Base-by-base conservation (phyloP, 1,140 invertebrate species). In the Wiebesia pumilae region DNA sequence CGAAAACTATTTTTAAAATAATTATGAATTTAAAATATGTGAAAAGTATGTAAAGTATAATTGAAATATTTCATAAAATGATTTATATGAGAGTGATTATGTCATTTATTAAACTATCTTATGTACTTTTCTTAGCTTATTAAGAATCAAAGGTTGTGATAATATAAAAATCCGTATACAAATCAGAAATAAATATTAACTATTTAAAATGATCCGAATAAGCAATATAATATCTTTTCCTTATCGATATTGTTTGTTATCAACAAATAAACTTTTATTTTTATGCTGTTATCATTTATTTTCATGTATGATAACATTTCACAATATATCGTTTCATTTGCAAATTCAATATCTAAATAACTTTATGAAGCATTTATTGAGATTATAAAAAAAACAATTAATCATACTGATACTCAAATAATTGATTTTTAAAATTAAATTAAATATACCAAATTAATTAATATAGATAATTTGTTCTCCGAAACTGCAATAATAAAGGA, bases 401-500 rank as follows among this genome's bases (percentile, higher is more conserved):
- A 33, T 69, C 12, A 0, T n/a, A 65, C 27, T 54, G 51, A 65
- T 30, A 9, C 16, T 65, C 0, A 65, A 65, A 65, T 12, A 3
- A 65, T n/a, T 65, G 27, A 65, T n/a, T 65, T 9, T 6, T n/a
- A 65, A n/a, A n/a, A n/a, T 65, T n/a, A 12, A 65, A 4, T n/a
- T 27, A 27, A 65, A 38, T 4, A 3, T 27, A 3, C 1, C 12
- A 75, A 24, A 27, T 21, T 40, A 75, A 75, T 40, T 54, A 75
- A 75, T 21, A 75, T 75, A 24, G 24, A 75, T 43, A n/a, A 19
- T 75, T 75, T 62, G 21, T 27, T 4, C 27, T 43, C 7, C 24
- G 14, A 33, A 75, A 75, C 38, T 75, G 71, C 38, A 54, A 73
- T 71, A 75, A n/a, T 51, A 38, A 54, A 75, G 51, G 35, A 67